Conservation (phyloP, 2,888 invertebrate species). For the Caenorhabditis imperialis region DNA sequence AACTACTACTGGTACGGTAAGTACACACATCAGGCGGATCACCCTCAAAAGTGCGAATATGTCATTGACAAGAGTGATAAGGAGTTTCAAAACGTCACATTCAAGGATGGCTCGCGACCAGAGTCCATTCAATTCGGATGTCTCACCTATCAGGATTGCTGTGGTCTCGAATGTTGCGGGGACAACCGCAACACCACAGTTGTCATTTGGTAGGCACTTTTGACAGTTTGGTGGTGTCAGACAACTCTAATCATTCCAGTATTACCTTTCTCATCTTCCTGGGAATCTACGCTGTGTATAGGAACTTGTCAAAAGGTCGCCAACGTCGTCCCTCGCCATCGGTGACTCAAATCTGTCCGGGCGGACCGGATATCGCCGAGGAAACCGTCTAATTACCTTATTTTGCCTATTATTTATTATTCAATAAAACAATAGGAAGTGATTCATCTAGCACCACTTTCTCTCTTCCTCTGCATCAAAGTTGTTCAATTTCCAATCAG, state of each 20-base stretch:
- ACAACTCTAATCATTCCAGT: too few relatives aligned
- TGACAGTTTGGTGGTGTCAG: neutral
- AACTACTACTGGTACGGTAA: constrained; percentile 36
- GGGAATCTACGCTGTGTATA: neutral
- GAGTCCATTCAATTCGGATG: constrained; percentile 26
- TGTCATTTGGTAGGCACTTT: constrained; percentile 7
- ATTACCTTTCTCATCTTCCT: constrained; percentile 3
- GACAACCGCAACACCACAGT: constrained; percentile 15
- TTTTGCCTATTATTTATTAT: too few relatives aligned
- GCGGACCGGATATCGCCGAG: too few relatives aligned
- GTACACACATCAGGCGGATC: constrained; percentile 10
- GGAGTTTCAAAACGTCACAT: constrained; percentile 4
- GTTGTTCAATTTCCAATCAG: neutral
- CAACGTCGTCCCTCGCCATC: neutral
- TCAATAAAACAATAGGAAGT: too few relatives aligned
- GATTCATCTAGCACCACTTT: too few relatives aligned
- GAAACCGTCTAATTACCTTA: too few relatives aligned
- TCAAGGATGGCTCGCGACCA: constrained; percentile 18
- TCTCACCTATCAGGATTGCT: constrained; percentile 19
- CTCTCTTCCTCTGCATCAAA: too few relatives aligned
- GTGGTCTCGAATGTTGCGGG: constrained; percentile 33
- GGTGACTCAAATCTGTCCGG: neutral
- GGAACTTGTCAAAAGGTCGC: neutral
- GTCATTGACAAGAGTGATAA: constrained; percentile 6
- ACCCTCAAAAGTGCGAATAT: constrained; percentile 28